Base-by-base conservation (phyloP, 2,888 invertebrate genomes). In the Tanytarsus gracilentus region DNA sequence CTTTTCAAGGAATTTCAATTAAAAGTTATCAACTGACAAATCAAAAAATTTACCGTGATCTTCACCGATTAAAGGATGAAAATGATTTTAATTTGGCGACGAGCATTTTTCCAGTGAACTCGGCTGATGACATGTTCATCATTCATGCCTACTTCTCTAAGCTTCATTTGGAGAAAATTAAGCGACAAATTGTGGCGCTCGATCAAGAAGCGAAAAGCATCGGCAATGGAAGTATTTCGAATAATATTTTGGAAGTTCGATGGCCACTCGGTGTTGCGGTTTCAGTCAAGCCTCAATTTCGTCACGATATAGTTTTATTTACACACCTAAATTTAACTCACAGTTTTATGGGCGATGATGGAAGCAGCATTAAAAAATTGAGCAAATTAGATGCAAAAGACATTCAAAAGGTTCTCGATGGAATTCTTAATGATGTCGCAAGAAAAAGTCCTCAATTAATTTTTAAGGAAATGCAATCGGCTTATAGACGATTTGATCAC, bases 221-320 rank as follows among this genome's bases (percentile, higher is more conserved):
- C 48, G 71, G 72, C 14, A 73, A 74, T 61, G 79, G 79, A 8
- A 73, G 76, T 65, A 74, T 79, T 59, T 70, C 72, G 50, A 79
- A 78, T 69, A 75, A 76, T 62, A 77, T 78, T 40, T 72, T 77
- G 29, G 75, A 77, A 65, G 73, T 77, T 64, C 75, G 76, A 4
- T 92, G 91, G 91, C 91, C 91, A 0, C 72, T 87, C 48, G 91
- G 87, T 61, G 81, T 82, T 64, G 80, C 82, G 62, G 75, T 79
- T 29, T 79, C 80, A 1, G 82, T 80, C 63, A 80, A 79, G 64
- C 85, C 89, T 2, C 77, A 78, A 11, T 84, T 83, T 56, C 78
- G 92, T 66, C 86, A 86, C 75, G 92, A 95, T 74, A 81, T 95
- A 64, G 78, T 90, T 51, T 82, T 83, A 44, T 96, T 94, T 88